Evolutionary conservation across 2,797 vertebrate species (phyloP).

Genomic region (Epinephelus coioides): DNA sequence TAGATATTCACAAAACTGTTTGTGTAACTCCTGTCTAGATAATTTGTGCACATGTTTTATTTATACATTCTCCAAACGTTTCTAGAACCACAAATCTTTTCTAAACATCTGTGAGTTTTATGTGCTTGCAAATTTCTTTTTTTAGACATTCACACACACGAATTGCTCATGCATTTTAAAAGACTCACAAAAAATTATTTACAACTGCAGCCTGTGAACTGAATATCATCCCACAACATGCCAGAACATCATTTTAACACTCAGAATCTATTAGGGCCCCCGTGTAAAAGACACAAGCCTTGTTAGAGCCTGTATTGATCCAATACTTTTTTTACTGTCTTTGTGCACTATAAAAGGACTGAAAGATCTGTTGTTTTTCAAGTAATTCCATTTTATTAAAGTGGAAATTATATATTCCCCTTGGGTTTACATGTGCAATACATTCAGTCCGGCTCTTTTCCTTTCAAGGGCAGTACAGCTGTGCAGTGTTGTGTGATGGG

Average conservation of each 20-base stretch:
- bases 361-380: neutral
- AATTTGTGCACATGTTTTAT: slow-evolving; percentile 26
- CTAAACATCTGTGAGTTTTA: slow-evolving; percentile 16
- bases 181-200: slow-evolving; percentile 49
- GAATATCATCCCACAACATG: slow-evolving; percentile 40
- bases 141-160: slow-evolving; percentile 20
- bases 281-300: slow-evolving; percentile 8
- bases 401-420: too few species aligned
- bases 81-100: neutral
- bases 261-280: neutral
- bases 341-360: neutral
- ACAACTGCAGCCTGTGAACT: slow-evolving; percentile 36
- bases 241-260: slow-evolving; percentile 32
- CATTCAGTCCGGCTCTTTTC: too few species aligned
- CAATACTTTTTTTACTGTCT: neutral
- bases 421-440: too few species aligned
- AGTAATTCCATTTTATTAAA: neutral
- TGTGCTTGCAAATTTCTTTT: neutral
- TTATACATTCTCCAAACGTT: slow-evolving; percentile 3
- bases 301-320: slow-evolving; percentile 20
- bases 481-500: too few species aligned
- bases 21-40: slow-evolving; percentile 8
- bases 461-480: too few species aligned
- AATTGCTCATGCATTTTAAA: slow-evolving; percentile 28
- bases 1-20: neutral